Evolutionary conservation across 2,888 invertebrate species (phyloP), one percentile per base, ranked within the genome.

Genomic region (Salticus scenicus): DNA sequence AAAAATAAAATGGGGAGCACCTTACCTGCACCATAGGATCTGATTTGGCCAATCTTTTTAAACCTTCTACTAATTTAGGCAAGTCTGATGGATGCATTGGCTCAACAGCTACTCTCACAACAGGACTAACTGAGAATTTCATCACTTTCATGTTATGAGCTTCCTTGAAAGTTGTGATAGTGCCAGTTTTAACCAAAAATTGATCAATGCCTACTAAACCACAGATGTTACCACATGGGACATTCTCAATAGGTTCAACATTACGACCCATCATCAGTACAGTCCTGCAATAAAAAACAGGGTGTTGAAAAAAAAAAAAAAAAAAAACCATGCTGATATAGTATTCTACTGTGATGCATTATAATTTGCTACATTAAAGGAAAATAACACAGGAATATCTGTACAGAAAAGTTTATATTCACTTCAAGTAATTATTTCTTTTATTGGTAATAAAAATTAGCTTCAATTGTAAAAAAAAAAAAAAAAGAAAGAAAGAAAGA

Each of bases 221-320:
- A 92, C 99, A 99, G 92, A 99, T 99, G 94, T 99, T 99, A 90
- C 98, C 98, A 89, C 95, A 97, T 87, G 99, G 99, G 88, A 99
- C 99, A 93, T 99, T 98, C 92, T 99, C 99, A 90, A 99, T 99
- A 88, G 99, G 98, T 93, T 99, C 99, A 87, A 97, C 97, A 91
- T 98, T 98, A 93, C 99, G 96, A 89, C 99, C 99, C 99, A 99
- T 99, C 99, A 99, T 99, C 90, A 99, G 94, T 91, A 99, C 98
- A 87, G 99, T 99, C 92, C 98, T 92, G n/a, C n/a, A n/a, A n/a
- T n/a, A 88, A 69, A 88, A 86, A 71, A 74, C 74, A 63, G 30
- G 41, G 37, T 37, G 10, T 37, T 37, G 37, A 7, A 37, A 37
- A 37, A 37, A 37, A 4, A 37, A 37, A 37, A n/a, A n/a, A n/a